These are phyloP conservation scores for Mirounga angustirostris DNA, from an alignment of 2,113 vertebrate species.

Conservation along the genomic window DNA sequence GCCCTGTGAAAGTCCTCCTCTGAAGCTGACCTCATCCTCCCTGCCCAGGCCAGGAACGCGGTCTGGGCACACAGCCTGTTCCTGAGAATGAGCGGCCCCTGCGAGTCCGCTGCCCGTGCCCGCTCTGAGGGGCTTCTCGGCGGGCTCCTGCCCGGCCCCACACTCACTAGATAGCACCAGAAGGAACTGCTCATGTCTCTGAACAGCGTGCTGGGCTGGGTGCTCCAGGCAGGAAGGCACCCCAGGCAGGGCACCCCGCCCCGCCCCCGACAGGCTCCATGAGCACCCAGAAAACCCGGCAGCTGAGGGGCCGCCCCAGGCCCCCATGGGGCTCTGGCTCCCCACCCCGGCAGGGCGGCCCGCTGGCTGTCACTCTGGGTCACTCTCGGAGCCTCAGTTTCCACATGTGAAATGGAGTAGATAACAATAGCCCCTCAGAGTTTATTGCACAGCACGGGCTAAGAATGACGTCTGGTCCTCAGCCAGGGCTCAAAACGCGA, in stretches of 20 bases:
- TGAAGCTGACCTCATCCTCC: neutral
- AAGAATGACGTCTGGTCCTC: neutral
- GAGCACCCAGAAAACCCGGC: neutral
- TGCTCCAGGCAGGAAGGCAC: neutral
- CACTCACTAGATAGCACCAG: neutral
- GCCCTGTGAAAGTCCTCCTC: neutral
- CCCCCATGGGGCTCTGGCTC: neutral
- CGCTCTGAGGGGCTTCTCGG: neutral
- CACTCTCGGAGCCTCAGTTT: neutral
- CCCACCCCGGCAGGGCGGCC: neutral
- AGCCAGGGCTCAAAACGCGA: neutral
- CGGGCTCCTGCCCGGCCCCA: neutral
- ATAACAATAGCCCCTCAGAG: neutral
- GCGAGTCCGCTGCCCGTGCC: neutral
- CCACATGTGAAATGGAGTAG: neutral
- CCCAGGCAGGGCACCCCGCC: neutral
- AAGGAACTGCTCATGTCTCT: neutral
- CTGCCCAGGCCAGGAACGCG: neutral
- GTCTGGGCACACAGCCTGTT: neutral
- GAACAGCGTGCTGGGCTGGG: neutral
- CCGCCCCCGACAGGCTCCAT: accelerated
- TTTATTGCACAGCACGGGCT: neutral
- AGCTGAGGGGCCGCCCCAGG: neutral
- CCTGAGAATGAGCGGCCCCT: neutral
- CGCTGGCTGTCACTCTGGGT: neutral